phyloP scores from a whole-genome alignment of 2,797 vertebrate species.

The Xiphophorus birchmanni region DNA sequence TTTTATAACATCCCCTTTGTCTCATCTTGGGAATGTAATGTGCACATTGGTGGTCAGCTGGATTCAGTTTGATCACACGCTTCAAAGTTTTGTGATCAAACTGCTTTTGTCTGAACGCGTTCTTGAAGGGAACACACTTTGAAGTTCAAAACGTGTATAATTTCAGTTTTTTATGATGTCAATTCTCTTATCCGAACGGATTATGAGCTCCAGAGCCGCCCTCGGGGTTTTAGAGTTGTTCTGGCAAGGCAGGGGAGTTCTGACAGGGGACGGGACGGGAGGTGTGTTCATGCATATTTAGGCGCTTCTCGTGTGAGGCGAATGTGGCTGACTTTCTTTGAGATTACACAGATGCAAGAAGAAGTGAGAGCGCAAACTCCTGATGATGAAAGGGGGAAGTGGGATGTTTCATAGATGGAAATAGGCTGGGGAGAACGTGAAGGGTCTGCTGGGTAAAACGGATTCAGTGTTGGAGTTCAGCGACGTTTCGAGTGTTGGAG shows the following conservation, averaged over 20 bases:
- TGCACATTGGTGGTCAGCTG: neutral
- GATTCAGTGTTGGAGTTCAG: constrained; percentile 26
- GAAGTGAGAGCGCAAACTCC: constrained; percentile 20
- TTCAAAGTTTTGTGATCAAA: neutral
- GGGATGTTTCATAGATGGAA: constrained; percentile 33
- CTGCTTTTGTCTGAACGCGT: neutral
- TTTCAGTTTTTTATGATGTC: constrained; percentile 26
- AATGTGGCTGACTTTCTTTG: constrained; percentile 29
- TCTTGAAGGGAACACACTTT: constrained; percentile 1
- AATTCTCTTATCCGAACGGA: constrained; percentile 20
- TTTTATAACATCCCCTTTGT: neutral
- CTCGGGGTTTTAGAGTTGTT: constrained; percentile 22
- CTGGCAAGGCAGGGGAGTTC: constrained; percentile 17
- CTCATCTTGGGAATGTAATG: neutral
- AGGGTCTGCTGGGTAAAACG: constrained; percentile 12
- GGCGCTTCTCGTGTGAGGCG: constrained; percentile 10
- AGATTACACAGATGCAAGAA: constrained; percentile 44
- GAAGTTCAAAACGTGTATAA: constrained; percentile 13
- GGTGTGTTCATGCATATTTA: constrained; percentile 35
- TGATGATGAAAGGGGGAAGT: constrained; percentile 22
- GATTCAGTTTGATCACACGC: neutral
- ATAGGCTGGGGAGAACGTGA: constrained; percentile 7
- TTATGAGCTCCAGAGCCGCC: constrained; percentile 22
- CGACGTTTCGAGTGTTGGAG: neutral
- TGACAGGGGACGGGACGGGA: constrained; percentile 26